A percentile compares a stretch with the other conserved stretches of the same genome.
Evolutionary conservation across 1,140 invertebrate genomes (phyloP).

Genomic region (Caenorhabditis latens): DNA sequence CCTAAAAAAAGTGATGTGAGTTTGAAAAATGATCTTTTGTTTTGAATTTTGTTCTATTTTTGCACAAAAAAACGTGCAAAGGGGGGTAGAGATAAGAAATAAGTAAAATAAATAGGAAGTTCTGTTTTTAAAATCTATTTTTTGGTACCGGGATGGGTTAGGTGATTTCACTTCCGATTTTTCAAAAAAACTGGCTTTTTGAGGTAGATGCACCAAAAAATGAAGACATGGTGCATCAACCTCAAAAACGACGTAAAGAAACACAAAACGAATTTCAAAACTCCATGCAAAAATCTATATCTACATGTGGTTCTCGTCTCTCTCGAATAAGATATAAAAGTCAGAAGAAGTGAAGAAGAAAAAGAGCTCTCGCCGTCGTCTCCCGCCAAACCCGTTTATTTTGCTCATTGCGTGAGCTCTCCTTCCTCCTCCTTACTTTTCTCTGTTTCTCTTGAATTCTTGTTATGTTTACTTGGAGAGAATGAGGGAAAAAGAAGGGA

Average conservation of each 20-base stretch:
- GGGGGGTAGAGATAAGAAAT: neutral
- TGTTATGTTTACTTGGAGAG: neutral
- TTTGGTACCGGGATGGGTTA: neutral
- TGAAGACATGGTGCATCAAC: too few relatives aligned
- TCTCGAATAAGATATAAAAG: neutral
- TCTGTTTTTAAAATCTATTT: neutral
- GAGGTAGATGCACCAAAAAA: too few relatives aligned
- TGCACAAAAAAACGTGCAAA: neutral
- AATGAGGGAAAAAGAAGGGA: neutral
- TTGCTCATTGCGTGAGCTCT: constrained; percentile 33
- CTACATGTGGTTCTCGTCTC: neutral
- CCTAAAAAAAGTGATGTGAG: neutral
- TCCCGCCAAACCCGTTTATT: constrained; percentile 1
- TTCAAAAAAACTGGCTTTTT: too few relatives aligned
- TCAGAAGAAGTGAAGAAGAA: constrained; percentile 25
- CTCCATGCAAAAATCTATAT: neutral
- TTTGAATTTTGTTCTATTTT: neutral
- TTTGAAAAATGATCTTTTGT: neutral
- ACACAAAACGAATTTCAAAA: too few relatives aligned
- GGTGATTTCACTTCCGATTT: constrained; percentile 13
- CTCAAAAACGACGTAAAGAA: too few relatives aligned
- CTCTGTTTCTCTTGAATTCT: neutral
- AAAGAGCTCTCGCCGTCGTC: neutral
- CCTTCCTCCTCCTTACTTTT: neutral
- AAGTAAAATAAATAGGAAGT: neutral